Evolutionary conservation across 2,888 invertebrate genomes (phyloP), one percentile per base, ranked within the genome.

Genomic region (Abrostola triplasia): DNA sequence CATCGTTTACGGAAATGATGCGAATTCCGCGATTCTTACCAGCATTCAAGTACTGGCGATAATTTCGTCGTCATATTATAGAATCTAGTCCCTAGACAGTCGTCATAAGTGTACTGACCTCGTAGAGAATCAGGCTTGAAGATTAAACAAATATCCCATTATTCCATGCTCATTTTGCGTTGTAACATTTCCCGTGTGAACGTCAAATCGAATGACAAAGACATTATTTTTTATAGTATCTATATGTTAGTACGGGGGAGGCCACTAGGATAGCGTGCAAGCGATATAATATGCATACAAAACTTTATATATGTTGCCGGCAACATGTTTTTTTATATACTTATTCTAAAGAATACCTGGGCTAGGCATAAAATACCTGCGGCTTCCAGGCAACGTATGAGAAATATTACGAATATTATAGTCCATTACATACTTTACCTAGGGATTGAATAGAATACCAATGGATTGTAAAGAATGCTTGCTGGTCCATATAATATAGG

Each of bases 111-210:
- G 24, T 12, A 47, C 13, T 5, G 8, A 47, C 44, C 24, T 24
- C 24, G 24, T 24, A 24, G 4, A 41, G 0, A 24, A 47, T 47
- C 44, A 5, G 13, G 44, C 13, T n/a, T n/a, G 4, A 35, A 40
- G 13, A 11, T 35, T 24, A 40, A 11, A 47, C 59, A 42, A 55
- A n/a, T 44, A 55, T 59, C 44, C 49, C 44, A 70, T 75, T 70
- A 64, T 55, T 70, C 8, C 13, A 13, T 12, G 35, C 12, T 48
- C 38, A 44, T 38, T 52, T 53, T 53, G 63, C 54, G 48, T 36
- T 59, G 38, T 60, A 67, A 59, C 64, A 44, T 63, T 69, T 77
- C 61, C 75, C 75, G 65, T 75, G 75, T 66, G 75, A 75, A 77
- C 64, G 42, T 53, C 47, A 53, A 58, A 56, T 49, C 47, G 51